Conservation (phyloP, 2,888 invertebrate species). For the Drosophila basisetae region DNA sequence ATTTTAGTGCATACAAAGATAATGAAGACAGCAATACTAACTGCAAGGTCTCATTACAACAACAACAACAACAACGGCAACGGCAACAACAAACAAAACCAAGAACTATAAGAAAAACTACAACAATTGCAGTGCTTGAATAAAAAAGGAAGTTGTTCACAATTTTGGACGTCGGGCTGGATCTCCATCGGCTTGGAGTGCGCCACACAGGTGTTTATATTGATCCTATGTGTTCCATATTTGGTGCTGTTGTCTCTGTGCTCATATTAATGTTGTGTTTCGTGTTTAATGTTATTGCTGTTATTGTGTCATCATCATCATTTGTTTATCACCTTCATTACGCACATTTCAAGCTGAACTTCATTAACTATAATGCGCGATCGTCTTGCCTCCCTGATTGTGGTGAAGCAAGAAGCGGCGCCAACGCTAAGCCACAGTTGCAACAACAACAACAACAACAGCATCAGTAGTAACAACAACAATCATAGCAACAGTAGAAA, state of each 20-base stretch:
- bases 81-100: conserved; percentile 13
- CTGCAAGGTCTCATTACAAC: conserved; percentile 47
- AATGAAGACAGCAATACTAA: conserved; percentile 46
- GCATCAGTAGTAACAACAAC: conserved; percentile 15
- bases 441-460: conserved; percentile 43
- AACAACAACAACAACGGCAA: conserved; percentile 20
- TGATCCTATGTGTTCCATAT: conserved; percentile 49
- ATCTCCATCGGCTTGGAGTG: conserved; percentile 75
- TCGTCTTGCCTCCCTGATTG: conserved; percentile 85
- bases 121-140: conserved; percentile 21
- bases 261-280: conserved; percentile 7
- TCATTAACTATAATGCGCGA: conserved; percentile 83
- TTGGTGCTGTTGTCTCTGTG: conserved; percentile 28
- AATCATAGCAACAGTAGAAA: conserved; percentile 35
- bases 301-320: conserved; percentile 31
- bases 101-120: conserved; percentile 28
- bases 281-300: conserved; percentile 25
- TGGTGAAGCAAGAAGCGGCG: conserved; percentile 85
- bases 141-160: conserved; percentile 11
- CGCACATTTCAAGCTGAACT: conserved; percentile 23
- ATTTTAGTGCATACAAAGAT: conserved; percentile 9
- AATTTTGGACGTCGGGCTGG: conserved; percentile 81
- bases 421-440: conserved; percentile 42
- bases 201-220: conserved; percentile 85
- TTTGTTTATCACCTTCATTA: conserved; percentile 27